Evolutionary conservation across 2,888 invertebrate species (phyloP).

Genomic region (Temnothorax ravouxi): DNA sequence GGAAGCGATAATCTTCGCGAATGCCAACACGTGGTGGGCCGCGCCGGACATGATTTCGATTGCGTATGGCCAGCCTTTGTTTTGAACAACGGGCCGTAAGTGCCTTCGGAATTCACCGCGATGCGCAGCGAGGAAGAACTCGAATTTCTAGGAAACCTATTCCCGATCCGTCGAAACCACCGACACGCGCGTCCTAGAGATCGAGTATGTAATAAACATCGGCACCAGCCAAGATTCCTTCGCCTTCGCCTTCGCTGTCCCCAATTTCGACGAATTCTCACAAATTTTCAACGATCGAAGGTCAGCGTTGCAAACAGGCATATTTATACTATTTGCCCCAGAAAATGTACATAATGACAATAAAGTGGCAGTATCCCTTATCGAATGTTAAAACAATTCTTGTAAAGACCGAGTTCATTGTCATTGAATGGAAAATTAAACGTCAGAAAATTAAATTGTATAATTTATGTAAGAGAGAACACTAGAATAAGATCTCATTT

Average conservation of each 20-base stretch:
- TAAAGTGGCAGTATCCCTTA: background rate
- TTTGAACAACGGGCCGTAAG: slow-evolving; percentile 24
- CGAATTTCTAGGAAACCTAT: slow-evolving; percentile 36
- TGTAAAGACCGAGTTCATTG: background rate
- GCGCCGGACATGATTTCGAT: background rate
- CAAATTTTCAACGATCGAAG: slow-evolving; percentile 42
- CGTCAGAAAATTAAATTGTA: background rate
- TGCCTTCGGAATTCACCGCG: slow-evolving; percentile 16
- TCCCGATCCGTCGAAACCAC: slow-evolving; percentile 42
- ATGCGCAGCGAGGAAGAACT: slow-evolving; percentile 14
- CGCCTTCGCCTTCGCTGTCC: slow-evolving; percentile 33
- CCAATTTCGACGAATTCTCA: slow-evolving; percentile 12
- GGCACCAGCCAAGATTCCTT: slow-evolving; percentile 33
- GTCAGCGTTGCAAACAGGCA: background rate
- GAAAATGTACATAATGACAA: background rate
- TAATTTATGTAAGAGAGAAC: background rate
- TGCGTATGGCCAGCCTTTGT: slow-evolving; percentile 28
- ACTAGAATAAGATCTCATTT: background rate
- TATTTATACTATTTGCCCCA: background rate
- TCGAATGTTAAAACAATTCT: background rate
- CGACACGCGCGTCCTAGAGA: slow-evolving; percentile 4
- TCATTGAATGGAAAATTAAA: background rate
- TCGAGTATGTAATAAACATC: slow-evolving; percentile 40
- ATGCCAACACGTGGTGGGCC: background rate
- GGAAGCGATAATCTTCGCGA: slow-evolving; percentile 16